Base-by-base conservation (phyloP, 2,888 invertebrate genomes). In the Cremastobaeus sp. region DNA sequence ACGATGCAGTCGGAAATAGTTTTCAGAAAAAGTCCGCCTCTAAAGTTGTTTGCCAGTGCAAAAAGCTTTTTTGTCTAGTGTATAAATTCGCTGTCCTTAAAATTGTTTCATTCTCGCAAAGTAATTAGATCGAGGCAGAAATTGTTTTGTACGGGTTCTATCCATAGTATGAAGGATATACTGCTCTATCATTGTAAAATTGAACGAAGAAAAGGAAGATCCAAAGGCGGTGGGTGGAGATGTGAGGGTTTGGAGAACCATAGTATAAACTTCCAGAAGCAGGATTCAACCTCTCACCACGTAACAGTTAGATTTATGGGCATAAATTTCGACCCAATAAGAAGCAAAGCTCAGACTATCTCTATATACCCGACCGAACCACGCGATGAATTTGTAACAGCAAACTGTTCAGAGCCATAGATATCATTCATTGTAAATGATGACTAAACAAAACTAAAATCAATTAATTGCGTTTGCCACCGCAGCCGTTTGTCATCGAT, bases 221-320 rank as follows among this genome's bases (percentile, higher is more conserved):
- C 45, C 21, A 50, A 30, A 37, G 55, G 12, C 5, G 28, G 28
- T 12, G 8, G 47, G 30, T 15, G 9, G 52, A 55, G 60, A 54
- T 52, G 69, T 47, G 39, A 28, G 41, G 25, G 45, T 64, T 48
- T 76, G 54, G 57, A 65, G 72, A 59, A 64, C 68, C 68, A 55
- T 59, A 43, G 71, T 71, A 75, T 75, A 75, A 83, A 83, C 79
- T 80, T 84, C 72, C 70, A 74, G 70, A 57, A 78, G 79, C 77
- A 82, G 79, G 79, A 79, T 77, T 80, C 81, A 77, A 78, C 79
- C 81, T 84, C 84, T 84, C 81, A 66, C 77, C 81, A 77, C 69
- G 76, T 77, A 79, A 76, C 77, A 72, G 68, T 73, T 79, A 80
- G 79, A 84, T 83, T 83, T 84, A 83, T 82, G 81, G 76, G 75